Conservation (phyloP, 2,797 vertebrate genomes). For the Mallotus villosus region DNA sequence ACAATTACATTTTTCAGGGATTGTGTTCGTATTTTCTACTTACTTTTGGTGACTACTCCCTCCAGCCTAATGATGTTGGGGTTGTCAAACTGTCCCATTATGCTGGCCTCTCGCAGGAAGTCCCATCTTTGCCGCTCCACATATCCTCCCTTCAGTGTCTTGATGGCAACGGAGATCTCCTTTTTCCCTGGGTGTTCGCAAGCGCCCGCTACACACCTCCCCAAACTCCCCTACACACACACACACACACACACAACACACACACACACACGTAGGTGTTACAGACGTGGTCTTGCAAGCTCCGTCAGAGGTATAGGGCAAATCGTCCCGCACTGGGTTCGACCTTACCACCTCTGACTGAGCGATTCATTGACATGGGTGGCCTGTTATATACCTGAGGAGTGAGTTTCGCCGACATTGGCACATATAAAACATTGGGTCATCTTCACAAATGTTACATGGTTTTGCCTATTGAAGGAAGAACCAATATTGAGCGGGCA, state of each 20-base stretch:
- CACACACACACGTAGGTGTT: background rate
- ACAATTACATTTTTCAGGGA: background rate
- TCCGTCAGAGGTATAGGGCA: too few relatives aligned
- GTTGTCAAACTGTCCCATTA: conserved; percentile 97
- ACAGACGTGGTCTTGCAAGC: too few relatives aligned
- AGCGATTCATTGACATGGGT: too few relatives aligned
- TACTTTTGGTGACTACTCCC: conserved; percentile 97
- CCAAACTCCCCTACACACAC: conserved; percentile 89
- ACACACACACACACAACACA: background rate
- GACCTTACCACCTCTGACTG: too few relatives aligned
- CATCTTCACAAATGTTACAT: background rate
- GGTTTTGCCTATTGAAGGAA: background rate
- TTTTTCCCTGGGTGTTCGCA: conserved; percentile 90
- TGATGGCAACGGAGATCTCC: conserved; percentile 93
- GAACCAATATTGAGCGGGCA: too few relatives aligned
- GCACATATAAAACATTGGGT: background rate
- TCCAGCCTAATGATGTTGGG: conserved; percentile 95
- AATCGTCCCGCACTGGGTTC: too few relatives aligned
- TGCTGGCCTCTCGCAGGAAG: conserved; percentile 94
- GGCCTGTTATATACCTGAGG: too few relatives aligned
- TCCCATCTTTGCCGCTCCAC: conserved; percentile 90
- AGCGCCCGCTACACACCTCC: conserved; percentile 92
- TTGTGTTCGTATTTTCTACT: conserved; percentile 50
- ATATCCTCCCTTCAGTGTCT: conserved; percentile 96
- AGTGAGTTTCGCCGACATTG: too few relatives aligned